Base-by-base conservation (phyloP, 37 sponge, comb jelly and placozoan species). In the Crambe crambe region DNA sequence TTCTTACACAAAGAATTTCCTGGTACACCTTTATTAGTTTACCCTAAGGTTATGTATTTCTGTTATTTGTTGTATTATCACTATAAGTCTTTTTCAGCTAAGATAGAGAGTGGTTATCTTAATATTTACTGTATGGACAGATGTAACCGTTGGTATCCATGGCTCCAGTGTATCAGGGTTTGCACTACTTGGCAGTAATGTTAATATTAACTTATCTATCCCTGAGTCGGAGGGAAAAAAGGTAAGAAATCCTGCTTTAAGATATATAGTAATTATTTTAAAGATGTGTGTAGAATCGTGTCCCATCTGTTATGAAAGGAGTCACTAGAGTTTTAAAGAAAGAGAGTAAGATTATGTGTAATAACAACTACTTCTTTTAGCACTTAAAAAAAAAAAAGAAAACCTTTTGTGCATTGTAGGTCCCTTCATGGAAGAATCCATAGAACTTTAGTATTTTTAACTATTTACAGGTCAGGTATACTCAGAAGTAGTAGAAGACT, bases 141-240 rank as follows among this genome's bases (percentile, higher is more conserved):
- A 81, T 61, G 78, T 90, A 26, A 71, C 58, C 6, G 77, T 90
- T 3, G 67, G 51, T 31, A 56, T 90, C 80, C 77, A 82, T 85
- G 91, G 91, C 15, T 90, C 91, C 26, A 76, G 82, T 66, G 61
- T 30, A 15, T 79, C 67, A 37, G 79, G 79, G 18, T 90, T 85
- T 75, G 86, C 82, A 26, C 72, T 90, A 42, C 70, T 26, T 29
- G 29, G 39, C 37, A 90, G 91, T 65, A 60, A 90, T 65, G 79
- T 90, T 37, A 90, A 90, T 38, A 75, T 90, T 37, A 82, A 82
- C 83, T 60, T 90, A 38, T 56, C 60, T 72, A 74, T 80, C 26
- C 65, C 51, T 0, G 79, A 38, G 26, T 25, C 59, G 15, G 59
- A 27, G 29, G 69, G 25, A 10, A 74, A 42, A 32, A 63, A 25